Evolutionary conservation across 1,140 invertebrate genomes (phyloP).

Genomic region (Gerris buenoi): DNA sequence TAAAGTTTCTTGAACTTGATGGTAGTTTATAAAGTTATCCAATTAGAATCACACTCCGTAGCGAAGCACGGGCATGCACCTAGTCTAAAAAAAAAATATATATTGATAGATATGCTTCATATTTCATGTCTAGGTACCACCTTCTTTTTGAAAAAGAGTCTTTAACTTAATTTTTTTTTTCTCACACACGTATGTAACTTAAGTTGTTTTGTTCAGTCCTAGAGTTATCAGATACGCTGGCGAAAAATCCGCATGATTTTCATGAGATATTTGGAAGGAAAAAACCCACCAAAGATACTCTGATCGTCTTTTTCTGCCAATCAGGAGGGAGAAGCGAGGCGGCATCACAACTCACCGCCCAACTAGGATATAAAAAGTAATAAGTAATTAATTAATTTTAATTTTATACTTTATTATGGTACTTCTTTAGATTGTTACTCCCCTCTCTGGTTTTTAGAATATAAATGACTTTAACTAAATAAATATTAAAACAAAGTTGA

Average conservation of each 20-base stretch:
- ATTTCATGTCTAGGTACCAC: no score
- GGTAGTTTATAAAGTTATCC: no score
- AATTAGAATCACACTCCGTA: no score
- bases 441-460: not conserved
- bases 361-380: not conserved
- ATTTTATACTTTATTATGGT: not conserved
- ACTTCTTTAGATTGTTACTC: not conserved
- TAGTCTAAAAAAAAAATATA: no score
- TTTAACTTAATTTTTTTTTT: no score
- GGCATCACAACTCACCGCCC: not conserved
- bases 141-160: no score
- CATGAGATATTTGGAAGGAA: not conserved
- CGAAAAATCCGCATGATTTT: not conserved
- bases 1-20: no score
- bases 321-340: not conserved
- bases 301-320: not conserved
- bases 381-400: not conserved
- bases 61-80: no score
- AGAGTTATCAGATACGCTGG: not conserved
- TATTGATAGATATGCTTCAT: no score
- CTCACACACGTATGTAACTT: no score
- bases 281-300: not conserved
- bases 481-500: no score
- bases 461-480: not conserved
- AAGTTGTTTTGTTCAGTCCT: no score